phyloP scores from a whole-genome alignment of 2,797 vertebrate genomes.

The Apogon talboti region DNA sequence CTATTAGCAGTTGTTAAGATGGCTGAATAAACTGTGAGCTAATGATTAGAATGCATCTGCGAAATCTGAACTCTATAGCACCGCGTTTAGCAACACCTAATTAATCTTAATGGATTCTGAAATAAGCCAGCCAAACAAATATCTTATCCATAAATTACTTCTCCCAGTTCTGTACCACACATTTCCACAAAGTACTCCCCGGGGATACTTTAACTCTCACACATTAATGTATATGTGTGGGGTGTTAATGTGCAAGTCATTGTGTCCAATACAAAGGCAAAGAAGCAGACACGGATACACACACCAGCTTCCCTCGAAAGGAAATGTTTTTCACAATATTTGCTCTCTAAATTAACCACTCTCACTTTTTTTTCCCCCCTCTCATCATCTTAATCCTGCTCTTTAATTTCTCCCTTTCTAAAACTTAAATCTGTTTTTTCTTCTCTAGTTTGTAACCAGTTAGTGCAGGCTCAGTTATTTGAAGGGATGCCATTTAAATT shows the following conservation, averaged over 20 bases:
- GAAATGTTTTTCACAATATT: too few relatives aligned
- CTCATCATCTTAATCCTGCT: constrained; percentile 36
- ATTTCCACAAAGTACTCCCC: constrained; percentile 61
- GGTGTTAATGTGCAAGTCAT: constrained; percentile 24
- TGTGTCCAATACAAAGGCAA: too few relatives aligned
- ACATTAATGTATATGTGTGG: constrained; percentile 52
- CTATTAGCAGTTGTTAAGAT: constrained; percentile 74
- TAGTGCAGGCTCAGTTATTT: constrained; percentile 50
- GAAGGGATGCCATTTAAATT: constrained; percentile 66
- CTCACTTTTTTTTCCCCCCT: constrained; percentile 12
- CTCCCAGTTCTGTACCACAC: constrained; percentile 56
- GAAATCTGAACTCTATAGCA: constrained; percentile 71
- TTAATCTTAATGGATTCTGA: constrained; percentile 83
- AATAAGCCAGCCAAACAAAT: constrained; percentile 79
- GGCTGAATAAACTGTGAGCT: constrained; percentile 64
- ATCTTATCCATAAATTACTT: constrained; percentile 78
- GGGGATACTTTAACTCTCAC: constrained; percentile 44
- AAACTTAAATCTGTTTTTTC: constrained; percentile 35
- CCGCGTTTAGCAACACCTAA: constrained; percentile 78
- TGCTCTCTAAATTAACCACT: constrained; percentile 42
- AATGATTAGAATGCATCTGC: constrained; percentile 78
- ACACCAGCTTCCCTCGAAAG: constrained; percentile 16
- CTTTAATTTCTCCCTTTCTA: constrained; percentile 31
- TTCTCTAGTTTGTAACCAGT: constrained; percentile 25
- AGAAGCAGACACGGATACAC: constrained; percentile 7